Evolutionary conservation across 2,797 vertebrate species (phyloP).

Genomic region (Myotis findleyi): DNA sequence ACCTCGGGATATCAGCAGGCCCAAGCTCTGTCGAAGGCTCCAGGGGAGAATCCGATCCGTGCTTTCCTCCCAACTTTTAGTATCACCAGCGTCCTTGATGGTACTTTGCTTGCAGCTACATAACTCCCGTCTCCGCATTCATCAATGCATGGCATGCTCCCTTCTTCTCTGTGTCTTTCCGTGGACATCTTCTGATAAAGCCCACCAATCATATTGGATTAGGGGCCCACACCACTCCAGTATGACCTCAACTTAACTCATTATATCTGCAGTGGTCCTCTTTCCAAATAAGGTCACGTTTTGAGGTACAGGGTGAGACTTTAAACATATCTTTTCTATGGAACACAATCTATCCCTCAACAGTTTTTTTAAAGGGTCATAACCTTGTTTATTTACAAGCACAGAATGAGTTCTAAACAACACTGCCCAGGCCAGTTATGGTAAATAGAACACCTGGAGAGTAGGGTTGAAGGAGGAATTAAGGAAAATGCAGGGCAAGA

Average conservation of each 20-base stretch:
- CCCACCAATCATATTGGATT: fast-evolving
- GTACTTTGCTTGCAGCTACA: fast-evolving
- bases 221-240: not conserved
- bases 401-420: slow-evolving; percentile 65
- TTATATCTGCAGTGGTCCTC: no score
- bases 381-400: slow-evolving; percentile 81
- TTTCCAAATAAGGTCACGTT: no score
- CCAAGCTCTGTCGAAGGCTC: no score
- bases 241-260: no score
- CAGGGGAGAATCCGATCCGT: fast-evolving
- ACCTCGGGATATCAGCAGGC: fast-evolving
- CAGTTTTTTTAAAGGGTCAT: slow-evolving; percentile 19
- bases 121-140: no score
- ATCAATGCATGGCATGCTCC: not conserved
- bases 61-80: not conserved
- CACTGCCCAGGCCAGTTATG: slow-evolving; percentile 55
- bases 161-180: not conserved
- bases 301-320: no score
- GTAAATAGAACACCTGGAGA: slow-evolving; percentile 9
- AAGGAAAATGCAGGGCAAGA: slow-evolving; percentile 47
- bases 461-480: slow-evolving; percentile 37
- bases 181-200: not conserved
- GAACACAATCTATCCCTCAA: no score
- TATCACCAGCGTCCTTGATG: not conserved
- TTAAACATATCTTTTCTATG: not conserved